Conservation (phyloP, 2,888 invertebrate genomes). For the Geotrupes spiniger region DNA sequence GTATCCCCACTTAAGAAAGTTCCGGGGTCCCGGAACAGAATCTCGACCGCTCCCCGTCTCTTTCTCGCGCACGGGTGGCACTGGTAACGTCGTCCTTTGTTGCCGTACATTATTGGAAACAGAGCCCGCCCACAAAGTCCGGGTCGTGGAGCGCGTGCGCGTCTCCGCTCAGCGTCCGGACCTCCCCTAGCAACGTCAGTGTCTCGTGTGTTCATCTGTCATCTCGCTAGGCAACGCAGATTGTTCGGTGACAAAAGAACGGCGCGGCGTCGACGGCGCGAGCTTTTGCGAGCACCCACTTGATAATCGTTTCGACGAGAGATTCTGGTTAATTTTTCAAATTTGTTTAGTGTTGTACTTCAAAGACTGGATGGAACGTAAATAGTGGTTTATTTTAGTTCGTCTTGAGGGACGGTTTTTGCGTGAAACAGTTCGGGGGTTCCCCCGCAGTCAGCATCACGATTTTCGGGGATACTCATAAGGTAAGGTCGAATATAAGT, state of each 20-base stretch:
- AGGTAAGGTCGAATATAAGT: no score
- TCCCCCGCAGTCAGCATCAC: slow-evolving; percentile 48
- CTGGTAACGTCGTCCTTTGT: slow-evolving; percentile 5
- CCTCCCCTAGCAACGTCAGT: slow-evolving; percentile 49
- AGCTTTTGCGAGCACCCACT: slow-evolving; percentile 1
- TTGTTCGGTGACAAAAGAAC: slow-evolving; percentile 25
- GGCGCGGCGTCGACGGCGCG: slow-evolving; percentile 18
- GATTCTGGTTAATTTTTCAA: neutral
- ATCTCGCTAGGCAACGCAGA: slow-evolving; percentile 26
- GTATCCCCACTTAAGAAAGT: slow-evolving; percentile 44
- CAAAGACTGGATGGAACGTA: slow-evolving; percentile 4
- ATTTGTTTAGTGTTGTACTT: no score
- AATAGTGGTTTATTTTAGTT: slow-evolving; percentile 12
- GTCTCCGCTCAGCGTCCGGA: slow-evolving; percentile 28
- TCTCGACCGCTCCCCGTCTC: slow-evolving; percentile 21
- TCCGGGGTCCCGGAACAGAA: slow-evolving; percentile 36
- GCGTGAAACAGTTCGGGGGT: slow-evolving; percentile 28
- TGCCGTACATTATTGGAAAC: slow-evolving; percentile 21
- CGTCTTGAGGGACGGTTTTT: slow-evolving; percentile 13
- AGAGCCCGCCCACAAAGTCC: slow-evolving; percentile 29
- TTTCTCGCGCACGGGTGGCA: neutral
- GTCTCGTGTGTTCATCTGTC: slow-evolving; percentile 36
- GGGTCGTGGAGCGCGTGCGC: slow-evolving; percentile 26
- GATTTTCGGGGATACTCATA: slow-evolving; percentile 52
- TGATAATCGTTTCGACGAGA: neutral